Evolutionary conservation across 2,113 vertebrate genomes (phyloP).

Genomic region (Crypturellus undulatus): DNA sequence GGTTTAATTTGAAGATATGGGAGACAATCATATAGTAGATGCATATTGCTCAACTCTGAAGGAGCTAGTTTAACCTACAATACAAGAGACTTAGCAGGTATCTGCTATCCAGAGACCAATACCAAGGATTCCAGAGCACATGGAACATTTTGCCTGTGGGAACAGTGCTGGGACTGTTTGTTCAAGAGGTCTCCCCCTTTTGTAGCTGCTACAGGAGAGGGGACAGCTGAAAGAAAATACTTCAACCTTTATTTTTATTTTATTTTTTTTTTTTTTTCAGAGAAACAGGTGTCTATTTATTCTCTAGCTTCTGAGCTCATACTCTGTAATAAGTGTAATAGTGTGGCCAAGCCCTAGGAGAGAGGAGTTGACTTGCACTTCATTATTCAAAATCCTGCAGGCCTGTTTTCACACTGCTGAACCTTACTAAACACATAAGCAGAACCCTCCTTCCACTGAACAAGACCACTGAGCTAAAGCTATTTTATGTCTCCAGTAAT

Average conservation of each 20-base stretch:
- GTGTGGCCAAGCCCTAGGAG: not conserved
- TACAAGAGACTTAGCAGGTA: not conserved
- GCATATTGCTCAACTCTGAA: not conserved
- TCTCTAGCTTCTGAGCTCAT: not conserved
- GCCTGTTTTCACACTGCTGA: not conserved
- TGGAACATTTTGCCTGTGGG: not conserved
- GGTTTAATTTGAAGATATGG: not conserved
- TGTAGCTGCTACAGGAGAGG: rapidly evolving
- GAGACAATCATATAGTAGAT: not conserved
- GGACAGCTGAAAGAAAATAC: not conserved
- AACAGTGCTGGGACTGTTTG: not conserved
- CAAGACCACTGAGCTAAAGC: not conserved
- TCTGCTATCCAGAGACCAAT: not conserved
- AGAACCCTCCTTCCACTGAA: not conserved
- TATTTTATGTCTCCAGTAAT: not conserved
- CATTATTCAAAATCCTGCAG: not conserved
- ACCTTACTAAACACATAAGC: not conserved
- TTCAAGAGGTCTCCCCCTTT: not conserved
- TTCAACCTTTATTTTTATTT: not conserved
- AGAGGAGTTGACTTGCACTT: not conserved
- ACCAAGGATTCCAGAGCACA: not conserved
- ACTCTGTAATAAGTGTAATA: not conserved
- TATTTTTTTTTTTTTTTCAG: too few species aligned
- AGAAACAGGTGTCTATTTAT: not conserved
- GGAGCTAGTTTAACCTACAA: not conserved